Base-by-base conservation (phyloP, 2,888 invertebrate species). In the Tetragonula carbonaria region DNA sequence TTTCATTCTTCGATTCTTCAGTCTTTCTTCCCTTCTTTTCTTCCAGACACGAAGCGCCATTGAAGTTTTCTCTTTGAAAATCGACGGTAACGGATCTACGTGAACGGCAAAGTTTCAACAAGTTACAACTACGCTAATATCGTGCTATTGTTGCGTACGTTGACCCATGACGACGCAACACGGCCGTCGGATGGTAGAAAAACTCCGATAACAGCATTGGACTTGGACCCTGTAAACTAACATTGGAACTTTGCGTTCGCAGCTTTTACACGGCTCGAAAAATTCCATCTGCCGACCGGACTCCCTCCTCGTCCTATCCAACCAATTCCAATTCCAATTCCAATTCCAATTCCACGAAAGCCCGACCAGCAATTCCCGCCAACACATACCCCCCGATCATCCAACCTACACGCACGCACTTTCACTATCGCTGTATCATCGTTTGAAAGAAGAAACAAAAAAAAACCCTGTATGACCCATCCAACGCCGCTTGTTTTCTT, bases 171-270 rank as follows among this genome's bases (percentile, higher is more conserved):
- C 83, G 82, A 72, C 76, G 84, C 74, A 80, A 84, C 67, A 75
- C 76, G 72, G 55, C 77, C 78, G 80, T 53, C 68, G 67, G 59
- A 66, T 82, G 70, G 62, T 81, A 74, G 75, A 85, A 88, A 89
- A 88, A 80, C 53, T 78, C 55, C 53, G 88, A 89, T 89, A 89
- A 81, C 81, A 51, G 62, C 21, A 76, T 53, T 85, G 90, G 90
- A 89, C 89, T 89, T 90, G 86, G 90, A 90, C 82, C 89, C 68
- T 62, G 28, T 65, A 66, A 23, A 55, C 70, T 45, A 67, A 18
- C 33, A 51, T 72, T 28, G 45, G 21, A 62, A 78, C 63, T 57
- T 71, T 13, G 65, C 65, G 33, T 77, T 71, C 50, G 4, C 45
- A 28, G n/a, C 70, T 62, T 51, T 51, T 70, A 33, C 50, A 45